These are phyloP conservation scores for Cryptophagus acutangulus DNA, from an alignment of 2,888 invertebrate species.

Conservation along the genomic window DNA sequence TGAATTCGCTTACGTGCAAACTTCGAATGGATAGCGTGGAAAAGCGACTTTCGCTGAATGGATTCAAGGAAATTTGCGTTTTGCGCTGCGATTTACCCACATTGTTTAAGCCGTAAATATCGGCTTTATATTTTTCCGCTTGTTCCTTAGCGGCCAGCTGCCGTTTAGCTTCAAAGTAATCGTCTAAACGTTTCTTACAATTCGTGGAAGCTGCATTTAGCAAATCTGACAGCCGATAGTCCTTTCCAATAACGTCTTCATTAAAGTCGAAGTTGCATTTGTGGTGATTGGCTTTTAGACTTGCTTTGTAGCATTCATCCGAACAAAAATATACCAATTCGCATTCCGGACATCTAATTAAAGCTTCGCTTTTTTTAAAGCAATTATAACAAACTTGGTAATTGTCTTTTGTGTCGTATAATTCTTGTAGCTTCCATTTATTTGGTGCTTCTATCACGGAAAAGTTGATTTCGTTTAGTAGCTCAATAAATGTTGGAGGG, in stretches of 20 bases:
- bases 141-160: slow-evolving; percentile 12
- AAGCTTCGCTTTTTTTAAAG: slow-evolving; percentile 23
- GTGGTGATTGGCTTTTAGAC: slow-evolving; percentile 26
- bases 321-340: slow-evolving; percentile 41
- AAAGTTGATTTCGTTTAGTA: background rate
- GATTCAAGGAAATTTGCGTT: background rate
- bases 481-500: too few relatives aligned
- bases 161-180: slow-evolving; percentile 11
- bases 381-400: slow-evolving; percentile 43
- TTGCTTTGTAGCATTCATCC: slow-evolving; percentile 35
- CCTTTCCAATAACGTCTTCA: too few relatives aligned
- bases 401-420: slow-evolving; percentile 11
- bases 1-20: background rate
- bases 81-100: slow-evolving; percentile 6
- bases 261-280: too few relatives aligned
- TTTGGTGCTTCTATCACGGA: too few relatives aligned
- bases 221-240: too few relatives aligned
- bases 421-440: too few relatives aligned
- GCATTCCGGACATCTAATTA: slow-evolving; percentile 39
- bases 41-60: background rate
- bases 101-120: slow-evolving; percentile 24
- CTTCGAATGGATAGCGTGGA: too few relatives aligned
- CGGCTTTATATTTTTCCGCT: slow-evolving; percentile 17
- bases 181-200: slow-evolving; percentile 9
- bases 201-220: too few relatives aligned